phyloP scores from a whole-genome alignment of 2,888 invertebrate genomes.

The Scaptomyza parva region DNA sequence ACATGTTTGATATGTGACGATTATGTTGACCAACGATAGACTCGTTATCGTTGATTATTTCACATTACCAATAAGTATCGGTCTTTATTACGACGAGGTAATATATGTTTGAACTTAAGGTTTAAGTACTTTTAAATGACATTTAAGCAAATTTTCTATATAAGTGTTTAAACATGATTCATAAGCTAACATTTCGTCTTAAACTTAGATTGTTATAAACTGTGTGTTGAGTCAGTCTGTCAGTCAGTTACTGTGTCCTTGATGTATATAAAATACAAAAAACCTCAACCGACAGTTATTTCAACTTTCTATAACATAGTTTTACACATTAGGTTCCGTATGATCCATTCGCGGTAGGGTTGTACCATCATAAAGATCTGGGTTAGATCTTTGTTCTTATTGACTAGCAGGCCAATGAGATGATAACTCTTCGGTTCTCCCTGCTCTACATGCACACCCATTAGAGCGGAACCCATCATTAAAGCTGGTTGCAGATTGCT shows the following conservation, averaged over 20 bases:
- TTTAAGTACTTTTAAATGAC: no score
- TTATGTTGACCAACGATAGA: constrained; percentile 19
- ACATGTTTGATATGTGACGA: constrained; percentile 17
- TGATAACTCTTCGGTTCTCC: constrained; percentile 24
- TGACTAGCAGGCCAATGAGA: constrained; percentile 29
- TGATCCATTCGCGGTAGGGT: constrained; percentile 38
- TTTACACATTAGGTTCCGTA: constrained; percentile 1
- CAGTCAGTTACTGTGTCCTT: neutral
- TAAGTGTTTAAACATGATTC: neutral
- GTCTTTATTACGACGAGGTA: no score
- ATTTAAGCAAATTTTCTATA: no score
- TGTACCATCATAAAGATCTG: constrained; percentile 28
- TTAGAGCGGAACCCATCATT: constrained; percentile 38
- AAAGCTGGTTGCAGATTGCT: constrained; percentile 10
- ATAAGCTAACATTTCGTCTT: no score
- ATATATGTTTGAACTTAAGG: no score
- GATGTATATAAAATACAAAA: no score
- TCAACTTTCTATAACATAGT: neutral
- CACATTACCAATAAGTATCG: neutral
- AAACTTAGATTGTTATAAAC: no score
- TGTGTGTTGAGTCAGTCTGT: neutral
- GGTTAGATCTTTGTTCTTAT: neutral
- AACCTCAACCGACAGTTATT: no score
- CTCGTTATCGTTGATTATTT: constrained; percentile 9
- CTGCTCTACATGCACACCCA: constrained; percentile 23